Percentiles rank a stretch among this genome's conserved stretches.
Evolutionary conservation across 2,797 vertebrate species (phyloP).

Genomic region (Tragopan temminckii): DNA sequence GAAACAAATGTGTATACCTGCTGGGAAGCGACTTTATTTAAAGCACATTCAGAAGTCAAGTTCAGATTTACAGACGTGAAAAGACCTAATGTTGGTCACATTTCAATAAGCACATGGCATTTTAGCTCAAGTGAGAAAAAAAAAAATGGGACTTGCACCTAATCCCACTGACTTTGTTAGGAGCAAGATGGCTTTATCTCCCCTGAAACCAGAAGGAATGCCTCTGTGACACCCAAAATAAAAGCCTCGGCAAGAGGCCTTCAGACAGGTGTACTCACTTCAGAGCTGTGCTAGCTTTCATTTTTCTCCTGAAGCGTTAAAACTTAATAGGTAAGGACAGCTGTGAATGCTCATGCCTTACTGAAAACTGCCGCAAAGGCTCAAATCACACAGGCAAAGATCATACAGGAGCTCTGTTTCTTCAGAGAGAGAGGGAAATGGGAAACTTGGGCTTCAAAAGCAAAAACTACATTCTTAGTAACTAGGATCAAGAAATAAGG

Average conservation of each 20-base stretch:
- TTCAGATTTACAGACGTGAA: background rate
- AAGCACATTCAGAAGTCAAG: background rate
- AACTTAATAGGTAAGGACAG: background rate
- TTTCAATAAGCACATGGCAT: background rate
- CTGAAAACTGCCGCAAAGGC: background rate
- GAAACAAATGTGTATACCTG: background rate
- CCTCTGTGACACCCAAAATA: background rate
- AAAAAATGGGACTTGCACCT: background rate
- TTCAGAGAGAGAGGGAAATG: background rate
- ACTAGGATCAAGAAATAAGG: background rate
- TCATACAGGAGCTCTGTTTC: background rate
- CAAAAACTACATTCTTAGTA: background rate
- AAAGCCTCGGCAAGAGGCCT: background rate
- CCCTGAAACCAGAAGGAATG: background rate
- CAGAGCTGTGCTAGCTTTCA: background rate
- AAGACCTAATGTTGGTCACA: background rate
- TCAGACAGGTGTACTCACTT: background rate
- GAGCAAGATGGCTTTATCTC: background rate
- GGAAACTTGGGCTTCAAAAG: background rate
- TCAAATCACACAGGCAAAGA: background rate
- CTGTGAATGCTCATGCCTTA: background rate
- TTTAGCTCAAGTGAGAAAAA: background rate
- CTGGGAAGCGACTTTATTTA: constrained; percentile 29
- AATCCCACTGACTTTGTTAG: background rate
- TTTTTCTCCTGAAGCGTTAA: background rate